These are phyloP conservation scores for Diacarnus erythraeanus DNA, from an alignment of 37 sponge, comb jelly and placozoan genomes.

Conservation along the genomic window DNA sequence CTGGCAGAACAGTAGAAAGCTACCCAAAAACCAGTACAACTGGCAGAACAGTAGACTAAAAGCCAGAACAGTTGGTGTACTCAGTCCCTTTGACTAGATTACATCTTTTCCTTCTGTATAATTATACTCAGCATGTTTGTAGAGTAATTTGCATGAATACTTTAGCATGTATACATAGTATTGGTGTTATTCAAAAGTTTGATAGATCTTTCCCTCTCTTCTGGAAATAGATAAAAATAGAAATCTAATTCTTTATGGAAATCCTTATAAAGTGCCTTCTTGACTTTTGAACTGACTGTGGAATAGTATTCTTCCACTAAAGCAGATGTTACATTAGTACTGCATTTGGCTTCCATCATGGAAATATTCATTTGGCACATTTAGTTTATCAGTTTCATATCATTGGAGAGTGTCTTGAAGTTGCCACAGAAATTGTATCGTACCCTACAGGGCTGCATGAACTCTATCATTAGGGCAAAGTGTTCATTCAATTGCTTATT, in stretches of 20 bases:
- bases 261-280: slow-evolving; percentile 12
- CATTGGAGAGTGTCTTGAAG: slow-evolving; percentile 26
- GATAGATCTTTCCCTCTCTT: slow-evolving; percentile 11
- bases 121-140: too few species aligned
- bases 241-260: slow-evolving; percentile 36
- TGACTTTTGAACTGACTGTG: slow-evolving; percentile 7
- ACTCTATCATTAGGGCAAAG: slow-evolving; percentile 13
- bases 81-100: too few species aligned
- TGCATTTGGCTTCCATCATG: background rate
- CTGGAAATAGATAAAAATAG: slow-evolving; percentile 42
- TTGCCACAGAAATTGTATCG: slow-evolving; percentile 41
- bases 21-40: too few species aligned
- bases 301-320: slow-evolving; percentile 14
- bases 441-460: slow-evolving; percentile 32
- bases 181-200: too few species aligned
- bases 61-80: too few species aligned
- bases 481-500: slow-evolving; percentile 40
- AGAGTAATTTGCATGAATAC: too few species aligned
- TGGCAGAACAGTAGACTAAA: too few species aligned
- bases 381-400: slow-evolving; percentile 4
- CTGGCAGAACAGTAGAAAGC: too few species aligned
- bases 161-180: too few species aligned
- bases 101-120: too few species aligned
- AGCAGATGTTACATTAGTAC: slow-evolving; percentile 1
- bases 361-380: background rate